Base-by-base conservation (phyloP, 2,797 vertebrate genomes). In the Serranus cabrilla region DNA sequence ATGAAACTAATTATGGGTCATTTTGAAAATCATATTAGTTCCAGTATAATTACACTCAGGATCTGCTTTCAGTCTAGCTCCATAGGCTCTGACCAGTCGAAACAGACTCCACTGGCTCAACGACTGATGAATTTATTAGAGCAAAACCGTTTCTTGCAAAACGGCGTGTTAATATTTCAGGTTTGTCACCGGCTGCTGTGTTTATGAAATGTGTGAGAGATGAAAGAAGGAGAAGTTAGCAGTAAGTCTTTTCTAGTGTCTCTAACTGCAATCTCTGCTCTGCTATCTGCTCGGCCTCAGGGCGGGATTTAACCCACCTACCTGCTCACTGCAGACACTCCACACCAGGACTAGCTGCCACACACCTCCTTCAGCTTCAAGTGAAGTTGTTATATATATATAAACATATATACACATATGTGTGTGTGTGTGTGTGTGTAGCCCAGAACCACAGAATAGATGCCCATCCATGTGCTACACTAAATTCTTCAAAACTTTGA, bases 1-100 rank as follows among this genome's bases (percentile, higher is more conserved):
- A 84, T 88, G 71, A 83, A 83, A 80, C 66, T 90, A 78, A 86
- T 92, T 86, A 90, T 83, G 85, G 70, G 70, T 90, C 76, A 90
- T 90, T 90, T 76, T 83, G 78, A 87, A 91, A 91, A 89, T 86
- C 88, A 86, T 80, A 83, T 92, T 89, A 90, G 89, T 91, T 92
- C 84, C 88, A 87, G 83, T 75, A 82, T 82, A 88, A 86, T 92
- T 88, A 78, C 82, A 87, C 70, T 78, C 84, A 83, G 73, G 82
- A 78, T 74, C 75, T 74, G 75, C 84, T 87, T 81, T 76, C 74
- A 80, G 75, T 74, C 74, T 14, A 37, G 73, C 74, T 78, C 63
- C 59, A 54, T 21, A 27, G 74, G 61, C 81, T 77, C 63, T 70
- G 76, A 77, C 72, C 79, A 74, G 64, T 67, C 18, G 14, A 68